A percentile compares a stretch with the other conserved stretches of the same genome.
Evolutionary conservation across 2,888 invertebrate species (phyloP).

Genomic region (Eristalis pertinax): DNA sequence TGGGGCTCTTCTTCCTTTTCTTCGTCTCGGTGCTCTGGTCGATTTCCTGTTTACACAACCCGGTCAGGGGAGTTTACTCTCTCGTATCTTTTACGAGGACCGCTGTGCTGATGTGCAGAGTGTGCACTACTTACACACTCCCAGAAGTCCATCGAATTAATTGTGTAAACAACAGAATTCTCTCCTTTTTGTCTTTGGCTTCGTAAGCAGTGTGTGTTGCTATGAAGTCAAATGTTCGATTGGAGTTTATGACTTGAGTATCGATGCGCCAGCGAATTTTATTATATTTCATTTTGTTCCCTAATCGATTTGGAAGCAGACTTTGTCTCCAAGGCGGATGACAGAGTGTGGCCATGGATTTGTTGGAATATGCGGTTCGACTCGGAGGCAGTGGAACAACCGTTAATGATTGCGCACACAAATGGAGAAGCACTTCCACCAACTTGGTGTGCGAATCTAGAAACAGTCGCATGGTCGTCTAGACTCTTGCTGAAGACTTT

Average conservation of each 20-base stretch:
- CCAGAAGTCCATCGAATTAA: constrained; percentile 61
- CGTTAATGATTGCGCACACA: too few species aligned
- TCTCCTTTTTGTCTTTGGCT: constrained; percentile 33
- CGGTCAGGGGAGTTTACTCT: constrained; percentile 56
- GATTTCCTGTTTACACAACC: constrained; percentile 69
- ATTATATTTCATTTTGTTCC: neutral
- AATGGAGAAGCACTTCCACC: too few species aligned
- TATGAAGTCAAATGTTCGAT: neutral
- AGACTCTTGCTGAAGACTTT: too few species aligned
- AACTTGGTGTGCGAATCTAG: neutral
- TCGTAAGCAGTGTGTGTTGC: constrained; percentile 27
- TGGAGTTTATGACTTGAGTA: neutral
- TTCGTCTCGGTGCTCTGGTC: constrained; percentile 26
- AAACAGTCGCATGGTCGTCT: too few species aligned
- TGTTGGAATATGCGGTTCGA: too few species aligned
- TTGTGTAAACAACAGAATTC: constrained; percentile 56
- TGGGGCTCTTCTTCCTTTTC: neutral
- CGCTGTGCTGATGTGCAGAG: constrained; percentile 53
- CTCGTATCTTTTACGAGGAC: constrained; percentile 44
- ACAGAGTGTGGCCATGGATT: too few species aligned
- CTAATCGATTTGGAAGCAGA: neutral
- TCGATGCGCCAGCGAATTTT: neutral
- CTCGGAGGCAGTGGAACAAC: too few species aligned
- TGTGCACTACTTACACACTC: constrained; percentile 49
- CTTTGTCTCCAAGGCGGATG: too few species aligned